Percentiles rank a stretch among this genome's conserved stretches.
Conservation (phyloP, 1,140 invertebrate genomes). For the Lordiphosa mommai region DNA sequence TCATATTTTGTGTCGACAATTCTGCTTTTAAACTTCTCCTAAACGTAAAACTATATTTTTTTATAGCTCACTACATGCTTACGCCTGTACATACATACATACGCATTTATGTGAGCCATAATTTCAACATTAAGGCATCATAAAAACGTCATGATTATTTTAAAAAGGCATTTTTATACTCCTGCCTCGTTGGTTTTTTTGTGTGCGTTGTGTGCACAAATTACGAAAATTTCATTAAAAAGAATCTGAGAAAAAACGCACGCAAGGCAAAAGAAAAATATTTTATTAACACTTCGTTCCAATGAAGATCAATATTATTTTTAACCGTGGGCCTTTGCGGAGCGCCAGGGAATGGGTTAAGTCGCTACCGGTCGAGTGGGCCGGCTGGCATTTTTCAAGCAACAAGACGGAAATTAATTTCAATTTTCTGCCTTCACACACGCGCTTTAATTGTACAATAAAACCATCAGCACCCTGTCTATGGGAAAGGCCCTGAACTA, state of each 20-base stretch:
- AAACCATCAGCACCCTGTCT: constrained; percentile 57
- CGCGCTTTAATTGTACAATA: constrained; percentile 66
- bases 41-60: constrained; percentile 50
- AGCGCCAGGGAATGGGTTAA: constrained; percentile 49
- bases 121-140: constrained; percentile 66
- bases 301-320: constrained; percentile 77
- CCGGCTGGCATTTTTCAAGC: constrained; percentile 54
- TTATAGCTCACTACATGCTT: constrained; percentile 33
- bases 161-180: constrained; percentile 46
- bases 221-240: constrained; percentile 59
- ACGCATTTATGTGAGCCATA: constrained; percentile 51
- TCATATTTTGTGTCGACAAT: neutral
- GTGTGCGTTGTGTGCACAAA: constrained; percentile 37
- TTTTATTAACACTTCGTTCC: constrained; percentile 76
- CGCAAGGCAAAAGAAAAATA: constrained; percentile 45
- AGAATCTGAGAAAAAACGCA: constrained; percentile 22
- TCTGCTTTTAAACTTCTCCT: constrained; percentile 8
- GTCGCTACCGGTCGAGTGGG: neutral
- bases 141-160: constrained; percentile 73
- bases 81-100: neutral
- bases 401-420: constrained; percentile 65
- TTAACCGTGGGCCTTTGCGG: constrained; percentile 40
- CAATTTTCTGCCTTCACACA: constrained; percentile 29
- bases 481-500: constrained; percentile 27
- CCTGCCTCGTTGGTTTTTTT: constrained; percentile 12